Evolutionary conservation across 2,888 invertebrate species (phyloP).

Genomic region (Lasioglossum malachurum): DNA sequence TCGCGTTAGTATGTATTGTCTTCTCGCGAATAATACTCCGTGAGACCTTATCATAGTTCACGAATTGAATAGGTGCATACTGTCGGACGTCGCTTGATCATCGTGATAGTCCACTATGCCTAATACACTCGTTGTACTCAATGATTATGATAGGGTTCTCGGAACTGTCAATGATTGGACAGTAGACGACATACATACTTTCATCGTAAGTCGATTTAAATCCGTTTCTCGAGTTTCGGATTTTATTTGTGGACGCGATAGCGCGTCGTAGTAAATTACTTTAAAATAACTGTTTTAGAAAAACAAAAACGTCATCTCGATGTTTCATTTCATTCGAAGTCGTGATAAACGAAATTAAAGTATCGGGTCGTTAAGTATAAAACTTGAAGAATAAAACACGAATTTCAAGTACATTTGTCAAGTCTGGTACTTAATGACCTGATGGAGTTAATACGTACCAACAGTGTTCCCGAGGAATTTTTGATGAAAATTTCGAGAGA

Average conservation of each 20-base stretch:
- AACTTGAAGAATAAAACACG: too few relatives aligned
- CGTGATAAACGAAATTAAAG: too few relatives aligned
- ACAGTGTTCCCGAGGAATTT: background rate
- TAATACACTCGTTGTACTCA: slow-evolving; percentile 42
- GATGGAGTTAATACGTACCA: too few relatives aligned
- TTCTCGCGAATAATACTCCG: background rate
- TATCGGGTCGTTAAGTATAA: too few relatives aligned
- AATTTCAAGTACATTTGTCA: too few relatives aligned
- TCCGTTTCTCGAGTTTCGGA: background rate
- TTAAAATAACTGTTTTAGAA: background rate
- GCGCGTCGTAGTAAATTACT: background rate
- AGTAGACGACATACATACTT: background rate
- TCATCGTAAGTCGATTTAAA: background rate
- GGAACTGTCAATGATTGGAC: background rate
- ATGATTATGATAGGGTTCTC: slow-evolving; percentile 48
- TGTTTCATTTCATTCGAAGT: background rate
- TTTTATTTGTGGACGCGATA: background rate
- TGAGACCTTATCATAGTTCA: background rate
- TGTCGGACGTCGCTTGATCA: slow-evolving; percentile 51
- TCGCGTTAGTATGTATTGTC: background rate
- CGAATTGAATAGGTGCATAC: slow-evolving; percentile 17
- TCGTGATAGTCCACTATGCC: slow-evolving; percentile 43
- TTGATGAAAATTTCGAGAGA: background rate
- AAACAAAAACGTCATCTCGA: background rate
- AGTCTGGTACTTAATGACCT: too few relatives aligned